Base-by-base conservation (phyloP, 2,113 vertebrate genomes). In the Microcebus lehilahytsara region DNA sequence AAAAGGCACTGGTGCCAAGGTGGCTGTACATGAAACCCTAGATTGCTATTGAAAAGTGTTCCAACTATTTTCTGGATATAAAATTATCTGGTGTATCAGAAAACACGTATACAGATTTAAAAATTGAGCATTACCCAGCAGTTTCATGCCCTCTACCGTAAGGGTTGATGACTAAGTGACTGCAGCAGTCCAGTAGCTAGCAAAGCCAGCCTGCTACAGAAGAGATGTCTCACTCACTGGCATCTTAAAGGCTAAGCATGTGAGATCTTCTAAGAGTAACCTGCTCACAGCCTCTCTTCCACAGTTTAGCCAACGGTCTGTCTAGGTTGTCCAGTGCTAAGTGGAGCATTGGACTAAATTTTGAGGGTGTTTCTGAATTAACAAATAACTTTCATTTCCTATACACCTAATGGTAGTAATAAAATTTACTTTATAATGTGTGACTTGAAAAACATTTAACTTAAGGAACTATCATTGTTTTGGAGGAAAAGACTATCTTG, bases 221-320 rank as follows among this genome's bases (percentile, higher is more conserved):
- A 71, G 79, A 93, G 64, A 79, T 92, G 91, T 97, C 56, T 84
- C 69, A 94, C 62, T 19, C 53, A 40, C 13, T 91, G 89, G 98
- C 78, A 20, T 64, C 51, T 56, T 20, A 79, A 58, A 16, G 22
- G 77, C 66, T 27, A 72, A 74, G 58, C 91, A n/a, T 89, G 95
- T 96, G 89, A 83, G 86, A n/a, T 75, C 93, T 84, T 97, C 66
- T 69, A 42, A 69, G n/a, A 60, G 37, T 22, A 78, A 37, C 49
- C 25, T 83, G 87, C 22, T 96, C 74, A 46, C 1, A 94, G 91
- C 9, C 56, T 88, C 5, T 19, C 32, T 12, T 83, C 37, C 67
- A 40, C 11, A 49, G 96, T 93, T 96, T 81, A 97, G 67, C 40
- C 64, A 67, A 78, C 97, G 83, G 96, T 93, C 88, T 91, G 85